Base-by-base conservation (phyloP, 1,140 invertebrate species). In the Drosophila athabasca region DNA sequence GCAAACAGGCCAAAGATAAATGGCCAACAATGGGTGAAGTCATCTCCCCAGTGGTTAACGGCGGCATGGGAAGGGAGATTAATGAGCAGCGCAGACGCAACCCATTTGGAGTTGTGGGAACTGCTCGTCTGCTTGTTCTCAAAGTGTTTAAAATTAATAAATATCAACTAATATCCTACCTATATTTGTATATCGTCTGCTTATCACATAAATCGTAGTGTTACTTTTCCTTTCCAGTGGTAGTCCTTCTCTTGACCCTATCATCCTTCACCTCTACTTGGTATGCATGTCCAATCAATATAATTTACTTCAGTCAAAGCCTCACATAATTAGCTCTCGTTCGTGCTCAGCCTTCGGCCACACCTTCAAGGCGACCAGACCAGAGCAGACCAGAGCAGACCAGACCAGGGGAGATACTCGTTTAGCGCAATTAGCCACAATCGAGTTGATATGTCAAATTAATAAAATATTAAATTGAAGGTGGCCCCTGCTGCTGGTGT, bases 401-500 rank as follows among this genome's bases (percentile, higher is more conserved):
- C 66, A 53, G 59, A 50, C 24, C 24, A 26, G 59, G 17, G 53
- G 48, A 53, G 58, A 49, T 51, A 46, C 73, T 84, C 88, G 87
- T 90, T 90, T 84, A 90, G 67, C 64, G 79, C 79, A 90, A 90
- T 90, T 90, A 90, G 88, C 74, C 79, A 90, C 79, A 90, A 90
- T 90, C 79, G 88, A 87, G 77, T 84, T 81, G 79, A 85, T 85
- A 80, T 85, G 81, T 85, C 81, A 85, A 85, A 85, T 85, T 85
- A 85, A 85, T 85, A 85, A 85, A 85, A 81, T 79, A 83, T 83
- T 78, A 79, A 83, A 78, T 75, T 71, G 65, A 70, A 71, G 70
- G 62, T 75, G 80, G 79, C 75, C 80, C 72, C 70, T 41, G 71
- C 46, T 17, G 52, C 51, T 57, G 22, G 60, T 31, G 29, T 31